Conservation (phyloP, 2,888 invertebrate genomes). For the Drosophila subsilvestris region DNA sequence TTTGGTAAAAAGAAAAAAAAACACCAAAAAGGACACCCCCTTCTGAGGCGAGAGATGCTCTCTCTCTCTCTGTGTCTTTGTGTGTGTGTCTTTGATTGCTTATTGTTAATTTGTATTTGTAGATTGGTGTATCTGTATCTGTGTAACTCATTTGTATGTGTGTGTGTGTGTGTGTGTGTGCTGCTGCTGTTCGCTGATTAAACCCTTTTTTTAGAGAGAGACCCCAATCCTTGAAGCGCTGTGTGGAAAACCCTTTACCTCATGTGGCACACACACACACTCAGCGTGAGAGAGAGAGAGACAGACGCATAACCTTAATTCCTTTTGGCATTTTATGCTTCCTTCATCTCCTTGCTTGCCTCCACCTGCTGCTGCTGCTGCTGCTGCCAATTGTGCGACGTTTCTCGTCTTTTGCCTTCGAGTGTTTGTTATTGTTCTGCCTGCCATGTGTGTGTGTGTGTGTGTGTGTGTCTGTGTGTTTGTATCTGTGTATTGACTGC, state of each 20-base stretch:
- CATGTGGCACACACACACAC: conserved; percentile 57
- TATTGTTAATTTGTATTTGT: conserved; percentile 79
- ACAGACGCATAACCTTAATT: conserved; percentile 61
- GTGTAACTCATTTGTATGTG: conserved; percentile 18
- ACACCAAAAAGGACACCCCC: conserved; percentile 32
- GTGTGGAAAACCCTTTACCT: conserved; percentile 18
- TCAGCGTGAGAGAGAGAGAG: conserved; percentile 17
- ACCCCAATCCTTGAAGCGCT: conserved; percentile 40
- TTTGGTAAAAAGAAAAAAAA: conserved; percentile 1
- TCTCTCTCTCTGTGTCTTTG: conserved; percentile 8
- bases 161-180: conserved; percentile 36
- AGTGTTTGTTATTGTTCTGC: conserved; percentile 65
- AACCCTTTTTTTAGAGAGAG: conserved; percentile 70
- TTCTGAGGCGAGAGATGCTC: not conserved
- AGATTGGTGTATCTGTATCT: conserved; percentile 56
- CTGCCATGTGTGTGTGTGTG: conserved; percentile 18
- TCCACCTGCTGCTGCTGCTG: conserved; percentile 7
- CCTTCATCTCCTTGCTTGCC: conserved; percentile 57
- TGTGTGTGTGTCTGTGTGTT: conserved; percentile 21
- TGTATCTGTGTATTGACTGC: conserved; percentile 67
- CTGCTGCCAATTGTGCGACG: conserved; percentile 25
- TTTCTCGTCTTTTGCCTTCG: conserved; percentile 52
- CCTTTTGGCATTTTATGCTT: conserved; percentile 75
- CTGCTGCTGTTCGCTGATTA: conserved; percentile 64
- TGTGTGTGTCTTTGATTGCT: conserved; percentile 72